Evolutionary conservation across 2,113 vertebrate species (phyloP), one percentile per base, ranked within the genome.

Genomic region (Entomyzon cyanotis): DNA sequence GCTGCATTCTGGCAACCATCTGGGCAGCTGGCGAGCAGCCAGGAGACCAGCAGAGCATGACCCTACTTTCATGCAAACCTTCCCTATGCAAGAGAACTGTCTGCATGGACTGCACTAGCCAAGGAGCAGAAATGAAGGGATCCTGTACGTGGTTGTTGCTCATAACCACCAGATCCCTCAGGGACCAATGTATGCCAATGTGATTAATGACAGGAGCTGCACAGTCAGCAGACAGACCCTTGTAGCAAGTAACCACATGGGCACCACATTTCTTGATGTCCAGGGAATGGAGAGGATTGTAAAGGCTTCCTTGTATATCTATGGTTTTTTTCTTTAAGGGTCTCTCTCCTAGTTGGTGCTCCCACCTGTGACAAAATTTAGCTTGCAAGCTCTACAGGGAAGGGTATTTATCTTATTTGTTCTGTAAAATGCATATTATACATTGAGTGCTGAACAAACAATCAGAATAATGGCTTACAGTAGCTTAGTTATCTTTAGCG

Each of bases 1-100:
- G 91, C 74, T 75, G 60, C 74, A 71, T 93, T 95, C 84, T 89
- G 86, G 94, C 91, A 95, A 87, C 92, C 88, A 84, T 83, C 94
- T 80, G 80, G 83, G 81, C 58, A 62, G 64, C 64, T 93, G 91
- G 80, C 46, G 0, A 93, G 84, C 0, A 0, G 63, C 94, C 93
- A 95, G 68, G 71, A 71, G 91, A 88, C n/a, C 84, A 91, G 86
- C 81, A 69, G 79, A 81, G 84, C 90, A 78, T 1, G 37, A 74
- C 70, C 65, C 68, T 85, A 63, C 44, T 67, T 91, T 81, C 78
- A 80, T 1, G 2, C 39, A 75, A 89, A 75, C 78, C 60, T 55
- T 59, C 42, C 37, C 58, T 16, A 1, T 1, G 5, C 50, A 79
- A 33, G 59, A 63, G 58, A 73, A 49, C 23, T 5, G 31, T 30